Percentiles rank a stretch among this genome's conserved stretches.
These are phyloP conservation scores for Clarias fuscus DNA, from an alignment of 2,797 vertebrate genomes.

Conservation along the genomic window DNA sequence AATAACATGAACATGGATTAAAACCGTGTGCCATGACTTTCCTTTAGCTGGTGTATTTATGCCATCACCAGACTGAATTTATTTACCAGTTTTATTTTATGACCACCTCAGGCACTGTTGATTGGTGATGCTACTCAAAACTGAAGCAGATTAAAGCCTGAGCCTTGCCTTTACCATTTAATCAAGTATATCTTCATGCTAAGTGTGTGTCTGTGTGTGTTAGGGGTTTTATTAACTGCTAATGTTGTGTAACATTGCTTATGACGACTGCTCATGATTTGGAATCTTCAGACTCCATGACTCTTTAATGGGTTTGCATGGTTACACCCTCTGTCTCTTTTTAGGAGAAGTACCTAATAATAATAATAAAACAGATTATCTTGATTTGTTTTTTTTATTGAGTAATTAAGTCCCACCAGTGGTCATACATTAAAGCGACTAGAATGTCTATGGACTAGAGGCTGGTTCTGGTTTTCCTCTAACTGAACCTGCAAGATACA, in stretches of 20 bases:
- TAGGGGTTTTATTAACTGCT: neutral
- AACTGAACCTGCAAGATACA: too few species aligned
- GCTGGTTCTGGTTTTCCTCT: neutral
- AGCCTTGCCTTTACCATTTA: conserved; percentile 23
- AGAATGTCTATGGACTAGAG: neutral
- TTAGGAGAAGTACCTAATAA: too few species aligned
- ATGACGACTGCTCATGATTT: neutral
- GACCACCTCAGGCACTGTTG: conserved; percentile 23
- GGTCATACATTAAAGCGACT: neutral
- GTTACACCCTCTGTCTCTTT: neutral
- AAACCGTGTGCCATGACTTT: neutral
- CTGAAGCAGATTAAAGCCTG: conserved; percentile 35
- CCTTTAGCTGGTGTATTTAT: conserved; percentile 30
- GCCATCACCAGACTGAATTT: conserved; percentile 4
- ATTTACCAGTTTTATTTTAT: conserved; percentile 18
- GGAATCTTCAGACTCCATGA: neutral
- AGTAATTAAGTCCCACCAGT: neutral
- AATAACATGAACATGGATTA: neutral
- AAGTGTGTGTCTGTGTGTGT: neutral
- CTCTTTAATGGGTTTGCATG: neutral
- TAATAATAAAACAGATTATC: neutral
- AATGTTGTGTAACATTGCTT: neutral
- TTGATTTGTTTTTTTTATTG: neutral
- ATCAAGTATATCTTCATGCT: neutral
- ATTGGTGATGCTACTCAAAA: neutral